A percentile compares a stretch with the other conserved stretches of the same genome.
These are phyloP conservation scores for Columba janthina DNA, from an alignment of 2,113 vertebrate genomes.

Conservation along the genomic window DNA sequence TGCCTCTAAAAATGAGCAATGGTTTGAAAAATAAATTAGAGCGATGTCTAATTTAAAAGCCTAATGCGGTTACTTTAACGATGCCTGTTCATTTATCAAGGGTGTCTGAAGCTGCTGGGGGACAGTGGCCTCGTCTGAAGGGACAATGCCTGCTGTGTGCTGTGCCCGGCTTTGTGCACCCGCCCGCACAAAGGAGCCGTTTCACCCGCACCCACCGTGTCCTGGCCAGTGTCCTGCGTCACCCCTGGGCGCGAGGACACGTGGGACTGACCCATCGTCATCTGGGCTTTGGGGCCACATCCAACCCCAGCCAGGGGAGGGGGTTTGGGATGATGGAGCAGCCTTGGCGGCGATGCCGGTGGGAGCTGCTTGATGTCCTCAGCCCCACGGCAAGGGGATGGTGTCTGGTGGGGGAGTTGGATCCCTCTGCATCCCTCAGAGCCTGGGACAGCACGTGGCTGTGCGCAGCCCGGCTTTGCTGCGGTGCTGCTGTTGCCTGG, in stretches of 20 bases:
- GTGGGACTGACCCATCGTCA: background rate
- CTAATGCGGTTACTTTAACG: background rate
- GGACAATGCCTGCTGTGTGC: conserved; percentile 23
- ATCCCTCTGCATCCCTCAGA: background rate
- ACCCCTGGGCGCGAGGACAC: background rate
- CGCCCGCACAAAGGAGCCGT: background rate
- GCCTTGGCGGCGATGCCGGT: background rate
- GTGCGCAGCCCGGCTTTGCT: background rate
- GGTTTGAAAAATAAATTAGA: background rate
- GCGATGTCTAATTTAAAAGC: background rate
- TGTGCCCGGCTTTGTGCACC: background rate
- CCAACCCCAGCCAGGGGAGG: rapidly evolving
- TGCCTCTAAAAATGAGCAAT: background rate
- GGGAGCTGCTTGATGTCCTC: no score
- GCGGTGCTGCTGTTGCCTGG: background rate
- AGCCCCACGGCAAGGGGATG: background rate
- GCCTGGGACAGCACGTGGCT: rapidly evolving
- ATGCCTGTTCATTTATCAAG: background rate
- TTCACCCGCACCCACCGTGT: background rate
- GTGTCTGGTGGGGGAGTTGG: rapidly evolving
- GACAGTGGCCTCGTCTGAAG: background rate
- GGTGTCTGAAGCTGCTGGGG: background rate
- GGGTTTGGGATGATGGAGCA: background rate
- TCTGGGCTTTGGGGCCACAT: background rate
- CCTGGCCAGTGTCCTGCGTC: background rate